A percentile compares a stretch with the other conserved stretches of the same genome.
Evolutionary conservation across 2,113 vertebrate genomes (phyloP).

Genomic region (Ellobius talpinus): DNA sequence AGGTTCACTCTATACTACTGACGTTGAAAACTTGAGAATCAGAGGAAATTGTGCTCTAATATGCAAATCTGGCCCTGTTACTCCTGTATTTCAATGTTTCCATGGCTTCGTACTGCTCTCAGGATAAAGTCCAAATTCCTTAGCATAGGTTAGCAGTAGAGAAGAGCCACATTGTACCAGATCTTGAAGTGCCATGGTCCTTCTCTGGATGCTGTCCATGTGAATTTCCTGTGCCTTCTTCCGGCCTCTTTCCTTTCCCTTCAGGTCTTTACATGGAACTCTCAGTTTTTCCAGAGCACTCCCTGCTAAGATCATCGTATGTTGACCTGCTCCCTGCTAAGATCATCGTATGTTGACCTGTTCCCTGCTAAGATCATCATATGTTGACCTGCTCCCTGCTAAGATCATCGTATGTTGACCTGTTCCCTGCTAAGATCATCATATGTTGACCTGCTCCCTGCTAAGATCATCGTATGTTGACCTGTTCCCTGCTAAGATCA

Average conservation of each 20-base stretch:
- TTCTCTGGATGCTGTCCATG: neutral
- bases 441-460: too few species aligned
- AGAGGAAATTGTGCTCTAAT: neutral
- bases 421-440: too few species aligned
- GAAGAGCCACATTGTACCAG: neutral
- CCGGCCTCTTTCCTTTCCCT: neutral
- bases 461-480: too few species aligned
- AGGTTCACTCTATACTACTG: neutral
- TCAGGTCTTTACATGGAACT: neutral
- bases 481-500: too few species aligned
- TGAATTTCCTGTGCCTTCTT: rapidly evolving
- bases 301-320: neutral
- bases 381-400: too few species aligned
- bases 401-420: too few species aligned
- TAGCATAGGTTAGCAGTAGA: neutral
- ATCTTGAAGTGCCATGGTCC: neutral
- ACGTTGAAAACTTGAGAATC: neutral
- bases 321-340: too few species aligned
- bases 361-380: too few species aligned
- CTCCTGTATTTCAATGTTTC: neutral
- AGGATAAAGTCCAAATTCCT: constrained; percentile 4
- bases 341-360: too few species aligned
- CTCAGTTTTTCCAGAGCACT: neutral
- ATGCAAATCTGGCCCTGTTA: neutral
- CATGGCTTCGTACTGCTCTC: neutral